phyloP scores from a whole-genome alignment of 2,888 invertebrate species.

The Ametastegia equiseti region DNA sequence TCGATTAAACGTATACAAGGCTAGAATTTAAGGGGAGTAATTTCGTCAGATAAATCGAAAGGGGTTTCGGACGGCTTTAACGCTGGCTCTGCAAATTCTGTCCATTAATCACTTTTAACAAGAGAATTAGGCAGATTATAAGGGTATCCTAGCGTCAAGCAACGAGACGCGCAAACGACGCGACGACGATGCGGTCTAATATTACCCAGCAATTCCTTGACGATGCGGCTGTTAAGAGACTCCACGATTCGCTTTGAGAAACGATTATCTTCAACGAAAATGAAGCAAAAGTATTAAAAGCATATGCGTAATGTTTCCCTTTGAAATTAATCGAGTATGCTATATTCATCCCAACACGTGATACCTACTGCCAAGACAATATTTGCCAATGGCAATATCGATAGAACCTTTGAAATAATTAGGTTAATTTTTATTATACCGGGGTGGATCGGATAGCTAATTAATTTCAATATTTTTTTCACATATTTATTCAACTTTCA shows the following conservation, averaged over 20 bases:
- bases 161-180: background rate
- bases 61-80: constrained; percentile 30
- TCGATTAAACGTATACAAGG: constrained; percentile 14
- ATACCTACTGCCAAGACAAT: background rate
- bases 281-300: too few species aligned
- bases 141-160: constrained; percentile 33
- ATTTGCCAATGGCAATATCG: background rate
- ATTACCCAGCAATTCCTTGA: background rate
- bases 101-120: constrained; percentile 50
- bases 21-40: constrained; percentile 39
- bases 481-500: background rate
- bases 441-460: background rate
- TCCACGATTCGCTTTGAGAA: background rate
- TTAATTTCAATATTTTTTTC: background rate
- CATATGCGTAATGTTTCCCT: background rate
- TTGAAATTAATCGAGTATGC: constrained; percentile 20
- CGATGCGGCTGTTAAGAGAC: background rate
- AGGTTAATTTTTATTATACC: constrained; percentile 14
- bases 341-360: background rate
- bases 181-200: background rate
- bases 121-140: constrained; percentile 49
- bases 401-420: background rate
- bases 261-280: background rate
- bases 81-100: constrained; percentile 37
- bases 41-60: constrained; percentile 46